Evolutionary conservation across 2,113 vertebrate genomes (phyloP).

Genomic region (Notothenia coriiceps): DNA sequence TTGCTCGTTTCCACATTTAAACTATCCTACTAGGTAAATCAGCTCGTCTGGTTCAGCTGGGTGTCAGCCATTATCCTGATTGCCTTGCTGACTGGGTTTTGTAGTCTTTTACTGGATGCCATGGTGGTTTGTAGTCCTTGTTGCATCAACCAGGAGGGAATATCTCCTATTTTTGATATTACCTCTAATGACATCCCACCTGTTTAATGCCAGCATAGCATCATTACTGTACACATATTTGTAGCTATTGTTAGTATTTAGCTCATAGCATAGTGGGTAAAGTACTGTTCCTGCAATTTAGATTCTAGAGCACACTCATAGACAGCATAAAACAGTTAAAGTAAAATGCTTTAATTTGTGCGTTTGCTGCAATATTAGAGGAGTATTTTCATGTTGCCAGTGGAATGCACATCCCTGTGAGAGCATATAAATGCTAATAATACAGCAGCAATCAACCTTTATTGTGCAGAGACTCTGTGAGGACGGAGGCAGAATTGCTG

Average conservation of each 20-base stretch:
- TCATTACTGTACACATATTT: neutral
- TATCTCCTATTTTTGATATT: no score
- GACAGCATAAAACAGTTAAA: no score
- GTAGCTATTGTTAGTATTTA: neutral
- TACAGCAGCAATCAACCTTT: constrained; percentile 20
- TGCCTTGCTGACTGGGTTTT: no score
- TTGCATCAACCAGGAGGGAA: no score
- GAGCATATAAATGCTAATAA: constrained; percentile 48
- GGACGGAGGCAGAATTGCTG: constrained; percentile 12
- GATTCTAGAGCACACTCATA: no score
- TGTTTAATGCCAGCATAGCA: neutral
- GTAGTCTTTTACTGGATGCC: no score
- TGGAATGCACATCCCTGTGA: constrained; percentile 31
- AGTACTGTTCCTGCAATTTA: neutral
- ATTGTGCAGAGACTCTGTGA: constrained; percentile 23
- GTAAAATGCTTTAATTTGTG: neutral
- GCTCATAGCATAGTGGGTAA: neutral
- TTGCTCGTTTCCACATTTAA: no score
- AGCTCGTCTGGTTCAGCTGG: no score
- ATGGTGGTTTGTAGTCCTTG: no score
- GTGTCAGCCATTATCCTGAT: no score
- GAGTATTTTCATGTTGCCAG: constrained; percentile 10
- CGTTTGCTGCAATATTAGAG: constrained; percentile 21
- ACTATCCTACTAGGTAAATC: no score
- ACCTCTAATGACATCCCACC: no score